Percentiles rank a stretch among this genome's conserved stretches.
phyloP scores from a whole-genome alignment of 2,888 invertebrate species.

The Tetanocera ferruginea region DNA sequence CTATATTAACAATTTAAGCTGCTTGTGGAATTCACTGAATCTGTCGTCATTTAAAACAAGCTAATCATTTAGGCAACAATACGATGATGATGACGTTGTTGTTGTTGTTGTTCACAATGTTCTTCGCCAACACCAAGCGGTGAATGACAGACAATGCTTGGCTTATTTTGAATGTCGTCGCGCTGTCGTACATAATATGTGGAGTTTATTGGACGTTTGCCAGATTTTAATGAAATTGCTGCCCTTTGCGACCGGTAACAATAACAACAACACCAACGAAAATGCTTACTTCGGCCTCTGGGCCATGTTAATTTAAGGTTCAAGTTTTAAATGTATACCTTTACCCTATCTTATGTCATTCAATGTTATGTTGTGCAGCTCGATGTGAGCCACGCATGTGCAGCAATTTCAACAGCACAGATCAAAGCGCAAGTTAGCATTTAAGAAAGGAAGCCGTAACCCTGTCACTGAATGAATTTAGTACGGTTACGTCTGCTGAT shows the following conservation, averaged over 20 bases:
- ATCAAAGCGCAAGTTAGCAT: neutral
- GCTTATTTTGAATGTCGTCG: conserved; percentile 24
- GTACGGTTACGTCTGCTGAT: neutral
- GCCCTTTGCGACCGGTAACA: neutral
- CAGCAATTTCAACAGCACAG: neutral
- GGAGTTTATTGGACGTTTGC: conserved; percentile 48
- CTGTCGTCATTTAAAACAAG: conserved; percentile 26
- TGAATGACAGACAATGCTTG: no score
- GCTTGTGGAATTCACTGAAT: conserved; percentile 6
- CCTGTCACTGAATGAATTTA: no score
- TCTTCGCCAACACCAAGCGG: neutral
- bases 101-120: neutral
- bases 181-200: conserved; percentile 36
- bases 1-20: neutral
- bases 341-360: neutral
- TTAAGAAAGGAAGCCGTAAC: neutral
- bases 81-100: neutral
- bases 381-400: neutral
- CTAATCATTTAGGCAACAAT: conserved; percentile 25
- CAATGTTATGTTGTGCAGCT: neutral
- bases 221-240: conserved; percentile 47
- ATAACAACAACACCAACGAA: neutral
- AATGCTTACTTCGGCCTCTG: neutral
- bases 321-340: neutral
- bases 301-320: neutral